These are phyloP conservation scores for Zaprionus camerounensis DNA, from an alignment of 1,140 invertebrate species.

Conservation along the genomic window DNA sequence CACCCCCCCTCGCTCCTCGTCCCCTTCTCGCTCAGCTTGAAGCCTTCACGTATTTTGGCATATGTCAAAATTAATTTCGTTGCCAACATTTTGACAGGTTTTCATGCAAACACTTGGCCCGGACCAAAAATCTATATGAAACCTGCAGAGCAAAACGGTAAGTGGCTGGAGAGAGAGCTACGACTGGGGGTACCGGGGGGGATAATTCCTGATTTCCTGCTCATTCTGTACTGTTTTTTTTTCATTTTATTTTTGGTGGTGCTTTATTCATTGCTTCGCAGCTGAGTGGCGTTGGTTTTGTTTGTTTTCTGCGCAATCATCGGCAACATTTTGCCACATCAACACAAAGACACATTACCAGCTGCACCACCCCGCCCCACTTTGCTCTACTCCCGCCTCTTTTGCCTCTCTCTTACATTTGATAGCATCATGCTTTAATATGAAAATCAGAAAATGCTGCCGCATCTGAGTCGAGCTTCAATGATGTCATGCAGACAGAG, in stretches of 20 bases:
- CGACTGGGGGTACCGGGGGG: neutral
- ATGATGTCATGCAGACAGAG: conserved; percentile 44
- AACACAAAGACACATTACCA: conserved; percentile 34
- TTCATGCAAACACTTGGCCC: conserved; percentile 66
- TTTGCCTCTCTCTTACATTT: conserved; percentile 9
- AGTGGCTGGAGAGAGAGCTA: neutral
- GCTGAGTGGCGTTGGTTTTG: conserved; percentile 36
- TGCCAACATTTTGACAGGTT: conserved; percentile 75
- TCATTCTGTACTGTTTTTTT: neutral
- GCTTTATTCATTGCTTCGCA: conserved; percentile 34
- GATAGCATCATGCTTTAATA: conserved; percentile 64
- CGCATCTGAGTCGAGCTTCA: conserved; percentile 25
- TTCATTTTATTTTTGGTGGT: neutral
- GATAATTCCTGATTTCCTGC: conserved; percentile 2
- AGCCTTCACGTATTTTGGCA: conserved; percentile 71
- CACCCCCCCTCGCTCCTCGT: neutral
- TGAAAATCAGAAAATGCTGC: conserved; percentile 63
- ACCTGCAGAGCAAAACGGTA: neutral
- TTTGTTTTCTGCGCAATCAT: conserved; percentile 59
- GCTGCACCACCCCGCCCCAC: neutral
- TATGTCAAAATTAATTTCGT: conserved; percentile 79
- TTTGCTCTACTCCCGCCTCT: too few species aligned
- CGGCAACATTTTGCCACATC: conserved; percentile 44
- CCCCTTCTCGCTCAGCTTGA: conserved; percentile 14
- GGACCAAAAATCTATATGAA: neutral